These are phyloP conservation scores for Xiphophorus maculatus DNA, from an alignment of 2,113 vertebrate genomes.

Conservation along the genomic window DNA sequence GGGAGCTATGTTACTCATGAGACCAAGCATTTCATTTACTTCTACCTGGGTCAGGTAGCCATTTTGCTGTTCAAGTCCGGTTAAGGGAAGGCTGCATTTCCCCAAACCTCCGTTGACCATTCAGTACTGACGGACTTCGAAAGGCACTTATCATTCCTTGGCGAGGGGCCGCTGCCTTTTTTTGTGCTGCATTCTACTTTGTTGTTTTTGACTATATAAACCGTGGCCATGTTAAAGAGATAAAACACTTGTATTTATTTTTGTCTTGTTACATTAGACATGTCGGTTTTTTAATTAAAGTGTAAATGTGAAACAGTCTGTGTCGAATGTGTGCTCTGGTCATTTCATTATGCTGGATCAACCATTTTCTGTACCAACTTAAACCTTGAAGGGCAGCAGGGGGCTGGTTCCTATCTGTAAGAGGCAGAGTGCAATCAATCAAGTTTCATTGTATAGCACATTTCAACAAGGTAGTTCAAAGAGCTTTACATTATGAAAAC, in stretches of 20 bases:
- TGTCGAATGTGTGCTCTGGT: conserved; percentile 44
- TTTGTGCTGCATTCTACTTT: conserved; percentile 84
- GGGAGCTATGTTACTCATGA: conserved; percentile 98
- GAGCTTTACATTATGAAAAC: too few relatives aligned
- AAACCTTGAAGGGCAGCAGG: background rate
- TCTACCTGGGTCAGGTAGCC: conserved; percentile 98
- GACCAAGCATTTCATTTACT: conserved; percentile 99
- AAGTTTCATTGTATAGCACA: too few relatives aligned
- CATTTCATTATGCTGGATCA: conserved; percentile 18
- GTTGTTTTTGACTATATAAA: conserved; percentile 68
- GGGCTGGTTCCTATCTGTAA: too few relatives aligned
- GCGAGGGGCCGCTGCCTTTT: conserved; percentile 83
- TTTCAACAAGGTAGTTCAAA: too few relatives aligned
- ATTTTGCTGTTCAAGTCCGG: conserved; percentile 98
- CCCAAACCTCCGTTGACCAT: conserved; percentile 51
- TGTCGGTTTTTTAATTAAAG: conserved; percentile 80
- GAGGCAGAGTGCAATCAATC: too few relatives aligned
- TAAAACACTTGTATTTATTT: conserved; percentile 82
- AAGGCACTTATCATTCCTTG: conserved; percentile 82
- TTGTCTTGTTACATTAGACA: conserved; percentile 78
- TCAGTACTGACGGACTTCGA: conserved; percentile 77
- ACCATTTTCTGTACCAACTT: background rate
- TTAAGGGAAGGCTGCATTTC: conserved; percentile 67
- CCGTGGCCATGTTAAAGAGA: conserved; percentile 73
- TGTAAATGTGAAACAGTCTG: conserved; percentile 63